These are phyloP conservation scores for Tetraodon nigroviridis DNA, from an alignment of 2,113 vertebrate genomes.

Conservation along the genomic window DNA sequence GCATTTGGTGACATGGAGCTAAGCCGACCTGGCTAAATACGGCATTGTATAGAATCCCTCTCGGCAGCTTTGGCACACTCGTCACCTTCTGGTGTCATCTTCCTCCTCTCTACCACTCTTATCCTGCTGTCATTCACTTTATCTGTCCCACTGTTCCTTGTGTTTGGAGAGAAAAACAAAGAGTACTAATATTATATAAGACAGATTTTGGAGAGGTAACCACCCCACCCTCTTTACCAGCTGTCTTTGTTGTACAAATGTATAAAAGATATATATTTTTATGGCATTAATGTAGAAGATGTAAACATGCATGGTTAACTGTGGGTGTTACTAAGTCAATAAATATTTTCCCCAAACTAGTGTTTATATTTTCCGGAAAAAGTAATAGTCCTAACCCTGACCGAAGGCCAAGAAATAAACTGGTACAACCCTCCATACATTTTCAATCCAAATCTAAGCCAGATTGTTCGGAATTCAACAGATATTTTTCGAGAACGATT, in stretches of 20 bases:
- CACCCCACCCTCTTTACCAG: conserved; percentile 15
- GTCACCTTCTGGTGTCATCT: conserved; percentile 5
- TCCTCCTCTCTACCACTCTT: background rate
- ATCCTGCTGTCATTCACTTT: background rate
- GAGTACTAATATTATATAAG: background rate
- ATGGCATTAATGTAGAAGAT: conserved; percentile 30
- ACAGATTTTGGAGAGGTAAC: too few relatives aligned
- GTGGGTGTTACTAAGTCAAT: background rate
- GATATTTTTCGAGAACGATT: too few relatives aligned
- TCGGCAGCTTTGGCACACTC: background rate
- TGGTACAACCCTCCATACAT: too few relatives aligned
- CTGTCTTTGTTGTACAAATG: conserved; percentile 41
- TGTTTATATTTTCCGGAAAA: too few relatives aligned
- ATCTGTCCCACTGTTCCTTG: too few relatives aligned
- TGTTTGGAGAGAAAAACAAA: background rate
- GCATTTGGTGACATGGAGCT: conserved; percentile 93
- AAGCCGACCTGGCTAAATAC: conserved; percentile 86
- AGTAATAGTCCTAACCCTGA: too few relatives aligned
- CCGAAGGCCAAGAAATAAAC: too few relatives aligned
- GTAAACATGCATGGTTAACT: conserved; percentile 3
- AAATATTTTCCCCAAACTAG: too few relatives aligned
- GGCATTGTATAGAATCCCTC: conserved; percentile 80
- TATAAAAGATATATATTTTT: conserved; percentile 49
- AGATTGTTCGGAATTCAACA: too few relatives aligned
- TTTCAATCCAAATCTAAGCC: too few relatives aligned